Base-by-base conservation (phyloP, 2,888 invertebrate species). In the Diaprepes abbreviatus region DNA sequence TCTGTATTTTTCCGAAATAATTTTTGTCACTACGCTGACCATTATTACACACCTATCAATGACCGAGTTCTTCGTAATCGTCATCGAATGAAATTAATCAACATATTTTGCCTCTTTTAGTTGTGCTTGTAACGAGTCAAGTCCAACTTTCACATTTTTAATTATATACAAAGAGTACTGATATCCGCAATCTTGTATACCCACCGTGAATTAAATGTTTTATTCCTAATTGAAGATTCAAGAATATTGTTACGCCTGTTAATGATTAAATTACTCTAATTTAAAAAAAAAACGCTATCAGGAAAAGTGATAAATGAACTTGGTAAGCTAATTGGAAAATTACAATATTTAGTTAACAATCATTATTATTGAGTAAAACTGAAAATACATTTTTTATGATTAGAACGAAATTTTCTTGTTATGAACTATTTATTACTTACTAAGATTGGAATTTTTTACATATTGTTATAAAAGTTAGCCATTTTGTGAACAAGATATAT, bases 71-170 rank as follows among this genome's bases (percentile, higher is more conserved):
- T 45, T 24, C 2, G 5, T 21, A 28, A 28, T 28, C 7, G 31
- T 50, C 48, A 28, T 50, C 31, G 48, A 50, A 28, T 50, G 16
- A 16, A 50, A 14, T 50, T 50, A 16, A 28, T 50, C 48, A 14
- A 50, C 28, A 28, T 50, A 28, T 50, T 31, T 16, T 50, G 24
- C 45, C 45, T 12, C 17, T 9, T 43, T 19, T 43, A 21, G 2
- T 43, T 43, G 17, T 19, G 19, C 19, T 43, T 43, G 10, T 19
- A 43, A 43, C n/a, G n/a, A 19, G 17, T 7, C 24, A 12, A 45
- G 48, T 28, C 14, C 16, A 16, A 50, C 48, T 50, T 50, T 50
- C 48, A 50, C 48, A 50, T 50, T 50, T 50, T 50, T 50, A 50
- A 50, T 50, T 9, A 7, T 50, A 50, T 28, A 50, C 48, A 50